These are phyloP conservation scores for Drosophila ochracea DNA, from an alignment of 2,888 invertebrate species.

Conservation along the genomic window DNA sequence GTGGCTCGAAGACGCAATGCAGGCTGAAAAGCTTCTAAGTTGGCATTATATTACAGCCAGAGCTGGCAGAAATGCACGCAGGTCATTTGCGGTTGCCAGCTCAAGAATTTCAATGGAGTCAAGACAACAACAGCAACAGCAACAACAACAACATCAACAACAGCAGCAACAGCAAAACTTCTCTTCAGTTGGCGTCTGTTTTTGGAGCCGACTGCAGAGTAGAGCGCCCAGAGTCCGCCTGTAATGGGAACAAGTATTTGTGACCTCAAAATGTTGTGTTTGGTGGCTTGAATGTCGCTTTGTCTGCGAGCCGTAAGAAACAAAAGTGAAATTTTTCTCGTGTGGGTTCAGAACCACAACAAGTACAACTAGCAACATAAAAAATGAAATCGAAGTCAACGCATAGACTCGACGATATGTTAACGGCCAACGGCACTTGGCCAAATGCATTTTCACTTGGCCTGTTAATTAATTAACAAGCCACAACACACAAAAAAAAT, in stretches of 20 bases:
- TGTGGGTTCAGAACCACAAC: slow-evolving; percentile 66
- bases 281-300: slow-evolving; percentile 74
- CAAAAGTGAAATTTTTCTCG: slow-evolving; percentile 73
- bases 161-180: slow-evolving; percentile 10
- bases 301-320: slow-evolving; percentile 65
- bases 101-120: slow-evolving; percentile 74
- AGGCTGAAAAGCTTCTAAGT: slow-evolving; percentile 66
- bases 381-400: slow-evolving; percentile 60
- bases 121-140: slow-evolving; percentile 9
- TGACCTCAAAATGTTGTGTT: slow-evolving; percentile 63
- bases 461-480: slow-evolving; percentile 59
- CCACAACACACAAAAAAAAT: not conserved
- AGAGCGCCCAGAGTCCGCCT: slow-evolving; percentile 19
- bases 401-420: slow-evolving; percentile 25
- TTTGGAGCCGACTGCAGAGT: slow-evolving; percentile 44
- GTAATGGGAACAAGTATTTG: slow-evolving; percentile 72
- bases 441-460: slow-evolving; percentile 76
- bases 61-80: slow-evolving; percentile 53
- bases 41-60: slow-evolving; percentile 74
- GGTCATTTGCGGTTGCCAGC: slow-evolving; percentile 70
- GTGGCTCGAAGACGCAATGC: slow-evolving; percentile 30
- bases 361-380: slow-evolving; percentile 47
- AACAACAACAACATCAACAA: slow-evolving; percentile 21
- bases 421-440: slow-evolving; percentile 49
- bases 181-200: slow-evolving; percentile 17